These are phyloP conservation scores for Drosophila sulfurigaster DNA, from an alignment of 1,140 invertebrate species.

Conservation along the genomic window DNA sequence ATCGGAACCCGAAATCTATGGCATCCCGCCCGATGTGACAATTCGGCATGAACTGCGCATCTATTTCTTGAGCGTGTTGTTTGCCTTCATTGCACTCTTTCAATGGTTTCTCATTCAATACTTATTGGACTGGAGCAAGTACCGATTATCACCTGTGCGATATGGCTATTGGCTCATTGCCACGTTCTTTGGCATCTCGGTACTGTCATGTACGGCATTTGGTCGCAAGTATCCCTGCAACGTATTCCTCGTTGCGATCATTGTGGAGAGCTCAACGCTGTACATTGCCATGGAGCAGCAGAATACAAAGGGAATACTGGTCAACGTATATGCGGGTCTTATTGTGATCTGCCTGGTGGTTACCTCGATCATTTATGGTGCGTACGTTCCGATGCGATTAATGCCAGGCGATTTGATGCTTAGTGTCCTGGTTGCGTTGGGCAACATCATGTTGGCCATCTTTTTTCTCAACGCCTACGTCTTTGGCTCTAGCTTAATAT, in stretches of 20 bases:
- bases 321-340: constrained; percentile 53
- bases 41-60: constrained; percentile 48
- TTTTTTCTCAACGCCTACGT: constrained; percentile 58
- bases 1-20: constrained; percentile 21
- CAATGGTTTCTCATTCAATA: constrained; percentile 50
- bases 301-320: constrained; percentile 27
- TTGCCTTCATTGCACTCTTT: constrained; percentile 34
- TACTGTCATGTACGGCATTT: constrained; percentile 48
- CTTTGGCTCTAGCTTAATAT: background rate
- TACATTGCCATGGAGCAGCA: constrained; percentile 65
- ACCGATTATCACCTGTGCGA: background rate
- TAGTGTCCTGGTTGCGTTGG: constrained; percentile 47
- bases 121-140: background rate
- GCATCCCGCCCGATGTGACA: constrained; percentile 1
- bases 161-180: constrained; percentile 59
- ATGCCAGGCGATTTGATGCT: constrained; percentile 67
- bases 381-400: constrained; percentile 67
- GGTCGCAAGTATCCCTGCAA: constrained; percentile 61
- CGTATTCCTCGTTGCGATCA: constrained; percentile 29
- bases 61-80: constrained; percentile 33
- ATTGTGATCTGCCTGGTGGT: constrained; percentile 51
- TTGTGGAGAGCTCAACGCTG: constrained; percentile 61
- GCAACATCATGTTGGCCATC: constrained; percentile 49
- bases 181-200: constrained; percentile 57
- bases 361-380: constrained; percentile 55